These are phyloP conservation scores for Cariama cristata DNA, from an alignment of 2,113 vertebrate genomes.

Conservation along the genomic window DNA sequence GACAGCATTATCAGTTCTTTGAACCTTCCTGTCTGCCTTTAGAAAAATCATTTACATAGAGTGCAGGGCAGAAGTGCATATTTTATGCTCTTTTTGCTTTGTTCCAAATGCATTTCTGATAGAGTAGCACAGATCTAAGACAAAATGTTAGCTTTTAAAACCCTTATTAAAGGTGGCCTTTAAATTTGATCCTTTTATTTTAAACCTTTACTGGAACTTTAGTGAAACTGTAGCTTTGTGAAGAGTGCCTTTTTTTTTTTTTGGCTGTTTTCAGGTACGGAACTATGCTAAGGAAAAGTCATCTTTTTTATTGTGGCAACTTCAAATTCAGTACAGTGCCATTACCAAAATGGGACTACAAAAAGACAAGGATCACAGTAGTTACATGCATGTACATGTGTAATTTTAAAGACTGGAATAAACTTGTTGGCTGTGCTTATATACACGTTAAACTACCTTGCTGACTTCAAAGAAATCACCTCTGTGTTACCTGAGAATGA, in stretches of 20 bases:
- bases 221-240: neutral
- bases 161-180: neutral
- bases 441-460: neutral
- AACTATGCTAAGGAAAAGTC: neutral
- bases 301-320: neutral
- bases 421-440: neutral
- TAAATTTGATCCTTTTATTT: conserved; percentile 5
- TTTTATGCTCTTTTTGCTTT: conserved; percentile 27
- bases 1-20: conserved; percentile 50
- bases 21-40: conserved; percentile 26
- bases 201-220: neutral
- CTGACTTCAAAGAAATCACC: conserved; percentile 31
- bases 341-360: conserved; percentile 18
- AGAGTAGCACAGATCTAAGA: neutral
- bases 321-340: neutral
- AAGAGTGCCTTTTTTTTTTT: neutral
- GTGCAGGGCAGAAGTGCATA: neutral
- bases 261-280: neutral
- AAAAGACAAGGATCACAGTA: conserved; percentile 2
- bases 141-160: conserved; percentile 15
- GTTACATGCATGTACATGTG: neutral
- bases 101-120: conserved; percentile 10
- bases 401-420: conserved; percentile 14
- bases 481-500: neutral
- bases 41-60: conserved; percentile 39